A percentile compares a stretch with the other conserved stretches of the same genome.
These are phyloP conservation scores for Perca fluviatilis DNA, from an alignment of 2,113 vertebrate species.

Conservation along the genomic window DNA sequence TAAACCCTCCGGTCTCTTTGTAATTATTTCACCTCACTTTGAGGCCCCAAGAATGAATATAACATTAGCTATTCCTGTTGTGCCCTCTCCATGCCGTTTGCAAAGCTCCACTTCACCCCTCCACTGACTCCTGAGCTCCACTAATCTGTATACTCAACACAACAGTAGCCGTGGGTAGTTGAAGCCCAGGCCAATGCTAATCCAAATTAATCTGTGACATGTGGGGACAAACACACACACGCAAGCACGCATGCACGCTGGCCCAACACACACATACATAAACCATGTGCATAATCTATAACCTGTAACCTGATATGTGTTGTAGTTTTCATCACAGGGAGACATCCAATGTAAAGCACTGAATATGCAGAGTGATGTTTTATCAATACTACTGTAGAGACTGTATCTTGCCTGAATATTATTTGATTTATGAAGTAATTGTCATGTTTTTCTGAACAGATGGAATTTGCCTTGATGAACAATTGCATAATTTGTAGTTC, in stretches of 20 bases:
- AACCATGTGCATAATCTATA: neutral
- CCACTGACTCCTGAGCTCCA: constrained; percentile 46
- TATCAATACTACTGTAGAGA: too few species aligned
- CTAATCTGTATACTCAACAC: constrained; percentile 67
- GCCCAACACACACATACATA: neutral
- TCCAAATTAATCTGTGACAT: constrained; percentile 63
- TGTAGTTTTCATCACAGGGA: neutral
- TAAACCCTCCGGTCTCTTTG: neutral
- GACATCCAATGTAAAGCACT: too few species aligned
- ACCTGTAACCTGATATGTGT: neutral
- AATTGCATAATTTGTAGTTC: neutral
- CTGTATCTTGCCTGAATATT: too few species aligned
- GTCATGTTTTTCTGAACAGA: neutral
- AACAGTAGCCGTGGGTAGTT: constrained; percentile 54
- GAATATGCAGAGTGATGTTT: neutral
- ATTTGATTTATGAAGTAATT: neutral
- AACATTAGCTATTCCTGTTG: constrained; percentile 15
- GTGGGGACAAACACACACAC: neutral
- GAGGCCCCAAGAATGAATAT: neutral
- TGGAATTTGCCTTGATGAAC: neutral
- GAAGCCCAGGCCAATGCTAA: constrained; percentile 59
- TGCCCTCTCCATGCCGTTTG: constrained; percentile 7
- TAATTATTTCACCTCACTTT: constrained; percentile 7
- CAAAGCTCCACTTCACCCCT: constrained; percentile 33
- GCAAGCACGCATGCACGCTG: neutral